These are phyloP conservation scores for Forficula auricularia DNA, from an alignment of 1,140 invertebrate species.

Conservation along the genomic window DNA sequence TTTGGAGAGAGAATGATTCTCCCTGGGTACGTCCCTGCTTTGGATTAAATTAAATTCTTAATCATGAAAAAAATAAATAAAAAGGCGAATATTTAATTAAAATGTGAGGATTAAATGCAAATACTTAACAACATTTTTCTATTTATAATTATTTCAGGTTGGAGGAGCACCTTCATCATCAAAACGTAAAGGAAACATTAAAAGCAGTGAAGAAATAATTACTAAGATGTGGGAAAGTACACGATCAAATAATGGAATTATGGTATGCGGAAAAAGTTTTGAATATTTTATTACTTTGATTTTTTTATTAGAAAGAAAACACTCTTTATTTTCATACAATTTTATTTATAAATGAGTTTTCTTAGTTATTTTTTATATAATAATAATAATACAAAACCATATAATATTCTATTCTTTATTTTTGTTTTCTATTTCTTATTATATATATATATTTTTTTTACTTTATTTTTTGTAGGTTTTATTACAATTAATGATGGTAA, in stretches of 20 bases:
- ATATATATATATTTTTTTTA: constrained; percentile 4
- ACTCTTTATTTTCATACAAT: not conserved
- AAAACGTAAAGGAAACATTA: constrained; percentile 52
- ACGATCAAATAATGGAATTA: constrained; percentile 86
- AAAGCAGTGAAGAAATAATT: constrained; percentile 68
- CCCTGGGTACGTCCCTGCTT: too few species aligned
- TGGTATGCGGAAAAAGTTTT: constrained; percentile 48
- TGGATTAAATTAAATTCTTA: too few species aligned
- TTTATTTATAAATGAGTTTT: not conserved
- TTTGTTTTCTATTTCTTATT: constrained; percentile 3
- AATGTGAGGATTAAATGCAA: too few species aligned
- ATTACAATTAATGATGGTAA: constrained; percentile 68
- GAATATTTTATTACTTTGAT: too few species aligned
- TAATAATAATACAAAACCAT: not conserved
- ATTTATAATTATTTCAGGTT: too few species aligned
- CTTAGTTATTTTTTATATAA: constrained; percentile 5
- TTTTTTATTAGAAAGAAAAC: too few species aligned
- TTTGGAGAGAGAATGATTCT: too few species aligned
- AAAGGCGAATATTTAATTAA: too few species aligned
- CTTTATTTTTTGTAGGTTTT: constrained; percentile 31
- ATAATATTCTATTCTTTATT: not conserved
- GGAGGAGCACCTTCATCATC: constrained; percentile 39
- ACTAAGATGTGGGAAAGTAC: constrained; percentile 86
- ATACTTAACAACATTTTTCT: too few species aligned
- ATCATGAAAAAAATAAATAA: too few species aligned